Conservation (phyloP, 1,140 invertebrate genomes). For the Cotesia chilonis region DNA sequence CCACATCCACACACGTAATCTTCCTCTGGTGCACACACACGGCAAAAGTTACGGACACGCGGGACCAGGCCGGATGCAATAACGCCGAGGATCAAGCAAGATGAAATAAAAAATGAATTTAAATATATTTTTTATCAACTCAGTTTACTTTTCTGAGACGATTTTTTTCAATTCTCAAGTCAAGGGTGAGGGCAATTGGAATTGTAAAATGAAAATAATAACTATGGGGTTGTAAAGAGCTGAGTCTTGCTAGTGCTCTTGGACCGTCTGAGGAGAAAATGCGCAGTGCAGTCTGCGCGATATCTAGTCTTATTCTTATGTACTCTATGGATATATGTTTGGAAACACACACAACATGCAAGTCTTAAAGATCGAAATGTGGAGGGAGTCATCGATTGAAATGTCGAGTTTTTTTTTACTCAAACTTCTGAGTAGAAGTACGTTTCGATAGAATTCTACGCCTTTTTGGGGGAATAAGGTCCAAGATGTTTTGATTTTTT, state of each 20-base stretch:
- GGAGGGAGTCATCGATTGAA: conserved; percentile 32
- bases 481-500: too few species aligned
- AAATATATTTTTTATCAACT: conserved; percentile 1
- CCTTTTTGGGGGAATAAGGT: too few species aligned
- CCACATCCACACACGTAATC: too few species aligned
- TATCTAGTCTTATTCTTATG: conserved; percentile 26
- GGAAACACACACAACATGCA: conserved; percentile 20
- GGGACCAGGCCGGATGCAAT: conserved; percentile 33
- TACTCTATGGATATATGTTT: too few species aligned
- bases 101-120: too few species aligned
- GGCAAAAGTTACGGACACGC: conserved; percentile 15
- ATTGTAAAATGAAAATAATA: conserved; percentile 65
- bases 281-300: conserved; percentile 62
- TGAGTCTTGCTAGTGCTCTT: conserved; percentile 27
- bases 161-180: too few species aligned
- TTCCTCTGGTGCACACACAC: too few species aligned
- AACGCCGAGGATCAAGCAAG: not conserved
- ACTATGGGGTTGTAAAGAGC: conserved; percentile 39
- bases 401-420: not conserved
- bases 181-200: conserved; percentile 46
- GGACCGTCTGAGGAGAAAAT: conserved; percentile 43
- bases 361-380: conserved; percentile 4
- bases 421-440: too few species aligned
- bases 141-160: not conserved
- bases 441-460: too few species aligned